Evolutionary conservation across 1,140 invertebrate species (phyloP), one percentile per base, ranked within the genome.

Genomic region (Oncopodura yosiiana): DNA sequence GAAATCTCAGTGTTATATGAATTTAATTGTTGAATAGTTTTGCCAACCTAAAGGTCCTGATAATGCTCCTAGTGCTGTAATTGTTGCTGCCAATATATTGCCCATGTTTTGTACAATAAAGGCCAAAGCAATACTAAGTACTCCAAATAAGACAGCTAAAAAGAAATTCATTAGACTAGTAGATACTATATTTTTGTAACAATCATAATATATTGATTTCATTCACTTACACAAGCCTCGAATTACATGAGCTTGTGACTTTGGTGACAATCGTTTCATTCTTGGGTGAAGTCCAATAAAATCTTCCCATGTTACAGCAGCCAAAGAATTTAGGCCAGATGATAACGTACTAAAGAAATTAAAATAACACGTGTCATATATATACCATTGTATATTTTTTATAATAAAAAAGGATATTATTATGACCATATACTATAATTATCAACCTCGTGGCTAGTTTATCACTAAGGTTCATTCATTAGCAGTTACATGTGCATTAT

Each of bases 291-390:
- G 50, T 52, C 68, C 68, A 1, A 75, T 45, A 48, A 74, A 69
- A 60, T 75, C 75, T 55, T 76, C 71, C 67, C 73, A 71, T 18
- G 70, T 70, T 3, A 76, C 72, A 2, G 75, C 73, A 3, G 75
- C 67, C 32, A 77, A 57, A 0, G 75, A 73, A 54, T 75, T 77
- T 12, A 75, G 58, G 1, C 72, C 70, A 8, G 75, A 75, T 2
- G 73, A 75, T 5, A 75, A 62, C 4, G 75, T 74, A 58, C 74
- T 75, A 59, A 18, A 45, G 56, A 34, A 51, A 38, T 34, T 12
- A 37, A 3, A 29, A 27, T 16, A 44, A 19, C 42, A 11, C 16
- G 29, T n/a, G n/a, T n/a, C n/a, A n/a, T n/a, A n/a, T n/a, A n/a
- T n/a, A n/a, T n/a, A n/a, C n/a, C n/a, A n/a, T n/a, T n/a, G n/a